Evolutionary conservation across 2,797 vertebrate genomes (phyloP), one percentile per base, ranked within the genome.

Genomic region (Liparis tanakae): DNA sequence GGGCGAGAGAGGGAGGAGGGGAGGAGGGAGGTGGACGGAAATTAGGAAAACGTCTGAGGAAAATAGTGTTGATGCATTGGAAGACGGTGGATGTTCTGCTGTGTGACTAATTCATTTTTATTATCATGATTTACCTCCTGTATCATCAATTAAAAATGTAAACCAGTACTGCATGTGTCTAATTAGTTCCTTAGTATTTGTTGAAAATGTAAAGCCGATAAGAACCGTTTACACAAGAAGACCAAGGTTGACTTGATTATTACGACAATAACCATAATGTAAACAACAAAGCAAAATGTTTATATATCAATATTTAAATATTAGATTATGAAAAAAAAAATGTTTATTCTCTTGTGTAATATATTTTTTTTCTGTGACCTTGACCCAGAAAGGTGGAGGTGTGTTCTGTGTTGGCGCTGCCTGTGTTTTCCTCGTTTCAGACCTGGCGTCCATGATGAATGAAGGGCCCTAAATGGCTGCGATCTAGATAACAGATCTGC

Each of bases 11-110:
- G 61, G 53, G 75, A 66, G 60, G 25, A 53, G 72, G 88, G 92
- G 83, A 94, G 94, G 94, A 94, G 96, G 91, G 91, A 95, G 96
- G 94, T 93, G 70, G 76, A 84, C 39, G n/a, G 62, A 65, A 76
- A 79, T 56, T 69, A 67, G 36, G n/a, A 56, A 74, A 36, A 56
- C 39, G 70, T 75, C 76, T 68, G 54, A 60, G 46, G 62, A 44
- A 69, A 46, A 46, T 39, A 8, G 60, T 17, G 63, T 77, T 79
- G 73, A 72, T 64, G 48, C 55, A 55, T 22, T 20, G 20, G 67
- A 67, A 50, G 61, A 58, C 36, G 48, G 56, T 9, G 18, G 18
- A 70, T 39, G 59, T 75, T 66, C 67, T 73, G 44, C 51, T 76
- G 25, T 61, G 46, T 67, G 57, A 71, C 48, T 64, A 18, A 80